A percentile compares a stretch with the other conserved stretches of the same genome.
These are phyloP conservation scores for Eupithecia exiguata DNA, from an alignment of 2,888 invertebrate species.

Conservation along the genomic window DNA sequence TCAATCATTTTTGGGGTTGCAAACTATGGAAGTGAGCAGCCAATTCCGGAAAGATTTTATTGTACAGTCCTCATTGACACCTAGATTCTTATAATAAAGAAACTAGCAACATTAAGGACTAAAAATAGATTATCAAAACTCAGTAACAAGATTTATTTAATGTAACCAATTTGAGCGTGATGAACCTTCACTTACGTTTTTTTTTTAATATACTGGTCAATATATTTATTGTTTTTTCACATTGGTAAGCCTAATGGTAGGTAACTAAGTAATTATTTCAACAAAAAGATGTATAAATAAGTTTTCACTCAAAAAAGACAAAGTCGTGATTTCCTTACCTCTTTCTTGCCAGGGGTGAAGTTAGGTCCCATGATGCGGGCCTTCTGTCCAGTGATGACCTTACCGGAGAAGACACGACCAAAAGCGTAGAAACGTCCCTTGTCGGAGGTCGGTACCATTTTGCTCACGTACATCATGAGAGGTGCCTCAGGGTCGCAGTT, in stretches of 20 bases:
- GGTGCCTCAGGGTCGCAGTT: conserved; percentile 98
- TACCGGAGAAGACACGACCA: conserved; percentile 99
- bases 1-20: conserved; percentile 74
- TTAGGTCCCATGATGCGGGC: conserved; percentile 99
- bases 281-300: neutral
- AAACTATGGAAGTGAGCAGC: conserved; percentile 60
- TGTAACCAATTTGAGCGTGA: neutral
- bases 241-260: neutral
- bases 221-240: neutral
- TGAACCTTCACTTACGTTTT: neutral
- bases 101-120: conserved; percentile 27
- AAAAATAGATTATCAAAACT: neutral
- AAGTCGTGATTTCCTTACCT: conserved; percentile 69
- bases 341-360: conserved; percentile 98
- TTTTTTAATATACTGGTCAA: neutral
- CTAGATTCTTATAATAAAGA: conserved; percentile 27
- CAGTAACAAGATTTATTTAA: neutral
- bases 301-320: neutral
- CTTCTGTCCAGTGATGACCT: conserved; percentile 94
- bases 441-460: conserved; percentile 99
- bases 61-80: conserved; percentile 69
- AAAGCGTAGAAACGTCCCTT: conserved; percentile 99
- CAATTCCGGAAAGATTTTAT: conserved; percentile 75
- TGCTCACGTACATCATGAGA: conserved; percentile 99
- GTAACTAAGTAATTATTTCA: neutral